These are phyloP conservation scores for Trachelus tabidus DNA, from an alignment of 2,888 invertebrate species.

Conservation along the genomic window DNA sequence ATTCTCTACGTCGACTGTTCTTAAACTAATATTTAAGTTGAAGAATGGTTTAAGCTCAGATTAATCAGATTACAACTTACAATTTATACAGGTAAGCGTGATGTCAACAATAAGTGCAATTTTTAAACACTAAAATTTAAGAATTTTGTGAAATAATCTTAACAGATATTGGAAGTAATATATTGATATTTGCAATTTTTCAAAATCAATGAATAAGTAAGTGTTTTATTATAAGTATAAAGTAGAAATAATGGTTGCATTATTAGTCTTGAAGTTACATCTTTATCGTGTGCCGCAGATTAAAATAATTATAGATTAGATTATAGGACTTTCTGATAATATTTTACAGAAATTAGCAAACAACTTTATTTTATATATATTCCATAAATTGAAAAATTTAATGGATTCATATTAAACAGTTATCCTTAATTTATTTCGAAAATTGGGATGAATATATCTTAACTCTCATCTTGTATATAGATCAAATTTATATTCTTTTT, in stretches of 20 bases:
- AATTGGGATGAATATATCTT: background rate
- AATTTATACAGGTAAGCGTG: background rate
- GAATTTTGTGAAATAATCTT: background rate
- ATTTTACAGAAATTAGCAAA: background rate
- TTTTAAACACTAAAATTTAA: background rate
- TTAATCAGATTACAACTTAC: background rate
- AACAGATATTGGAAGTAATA: background rate
- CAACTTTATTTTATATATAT: background rate
- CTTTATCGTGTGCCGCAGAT: background rate
- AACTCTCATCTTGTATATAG: background rate
- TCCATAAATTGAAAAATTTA: background rate
- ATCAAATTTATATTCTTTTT: background rate
- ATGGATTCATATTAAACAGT: background rate
- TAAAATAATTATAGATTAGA: slow-evolving; percentile 1
- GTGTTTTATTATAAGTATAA: background rate
- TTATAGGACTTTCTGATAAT: background rate
- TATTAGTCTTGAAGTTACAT: background rate
- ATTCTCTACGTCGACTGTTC: background rate
- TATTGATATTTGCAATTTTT: background rate
- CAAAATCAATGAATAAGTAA: background rate
- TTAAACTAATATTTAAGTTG: background rate
- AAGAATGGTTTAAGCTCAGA: background rate
- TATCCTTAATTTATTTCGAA: background rate
- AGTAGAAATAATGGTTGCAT: background rate
- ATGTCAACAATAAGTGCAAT: background rate